These are phyloP conservation scores for Salmo trutta DNA, from an alignment of 2,797 vertebrate genomes.

Conservation along the genomic window DNA sequence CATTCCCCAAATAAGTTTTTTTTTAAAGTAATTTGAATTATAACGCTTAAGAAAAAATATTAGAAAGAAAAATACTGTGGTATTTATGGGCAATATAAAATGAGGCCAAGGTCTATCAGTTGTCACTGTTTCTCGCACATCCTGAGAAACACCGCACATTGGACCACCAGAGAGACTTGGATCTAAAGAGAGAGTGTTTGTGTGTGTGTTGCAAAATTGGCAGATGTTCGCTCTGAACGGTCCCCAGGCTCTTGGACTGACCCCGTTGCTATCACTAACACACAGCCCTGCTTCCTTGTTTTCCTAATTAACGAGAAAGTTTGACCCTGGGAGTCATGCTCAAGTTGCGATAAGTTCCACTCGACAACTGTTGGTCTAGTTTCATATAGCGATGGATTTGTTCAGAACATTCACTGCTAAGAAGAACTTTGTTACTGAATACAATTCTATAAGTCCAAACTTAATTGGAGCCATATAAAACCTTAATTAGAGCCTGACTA, in stretches of 20 bases:
- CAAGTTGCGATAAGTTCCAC: slow-evolving; percentile 64
- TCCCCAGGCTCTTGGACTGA: slow-evolving; percentile 64
- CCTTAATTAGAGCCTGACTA: neutral
- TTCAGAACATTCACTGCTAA: neutral
- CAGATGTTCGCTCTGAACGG: slow-evolving; percentile 33
- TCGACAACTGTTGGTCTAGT: slow-evolving; percentile 36
- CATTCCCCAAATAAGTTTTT: neutral
- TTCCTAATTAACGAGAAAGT: slow-evolving; percentile 65
- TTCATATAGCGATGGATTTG: neutral
- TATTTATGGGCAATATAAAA: too few relatives aligned
- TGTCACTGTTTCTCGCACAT: slow-evolving; percentile 42
- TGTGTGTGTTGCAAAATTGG: slow-evolving; percentile 55
- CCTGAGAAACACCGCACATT: slow-evolving; percentile 4
- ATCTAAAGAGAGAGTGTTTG: neutral
- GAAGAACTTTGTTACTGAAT: too few relatives aligned
- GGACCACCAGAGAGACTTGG: neutral
- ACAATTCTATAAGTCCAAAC: too few relatives aligned
- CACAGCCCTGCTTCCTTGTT: slow-evolving; percentile 27
- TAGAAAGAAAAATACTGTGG: slow-evolving; percentile 13
- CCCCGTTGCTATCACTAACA: slow-evolving; percentile 44
- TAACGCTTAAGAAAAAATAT: slow-evolving; percentile 10
- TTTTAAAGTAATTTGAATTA: slow-evolving; percentile 2
- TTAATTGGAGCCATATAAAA: slow-evolving; percentile 1
- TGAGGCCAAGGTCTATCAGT: neutral
- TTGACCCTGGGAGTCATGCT: slow-evolving; percentile 46